A percentile compares a stretch with the other conserved stretches of the same genome.
phyloP scores from a whole-genome alignment of 2,888 invertebrate genomes.

The Mycogona germanica region DNA sequence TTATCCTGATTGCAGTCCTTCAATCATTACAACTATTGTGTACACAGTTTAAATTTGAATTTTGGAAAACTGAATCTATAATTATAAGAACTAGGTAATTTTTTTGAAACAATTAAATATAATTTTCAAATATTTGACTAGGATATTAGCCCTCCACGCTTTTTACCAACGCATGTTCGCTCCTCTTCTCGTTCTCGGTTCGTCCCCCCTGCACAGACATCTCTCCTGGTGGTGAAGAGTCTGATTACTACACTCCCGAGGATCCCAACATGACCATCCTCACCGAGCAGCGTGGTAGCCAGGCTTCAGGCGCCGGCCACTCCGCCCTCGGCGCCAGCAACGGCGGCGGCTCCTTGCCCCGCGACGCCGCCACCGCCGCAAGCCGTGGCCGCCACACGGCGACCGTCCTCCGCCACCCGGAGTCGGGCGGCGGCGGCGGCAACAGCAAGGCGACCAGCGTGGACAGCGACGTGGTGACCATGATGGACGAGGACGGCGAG shows the following conservation, averaged over 20 bases:
- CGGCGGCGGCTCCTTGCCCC: constrained; percentile 7
- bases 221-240: constrained; percentile 25
- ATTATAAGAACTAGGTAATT: too few relatives aligned
- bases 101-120: too few relatives aligned
- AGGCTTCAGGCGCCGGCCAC: too few relatives aligned
- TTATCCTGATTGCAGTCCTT: too few relatives aligned
- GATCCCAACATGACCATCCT: constrained; percentile 25
- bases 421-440: background rate
- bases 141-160: background rate
- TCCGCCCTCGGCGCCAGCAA: background rate
- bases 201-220: constrained; percentile 18
- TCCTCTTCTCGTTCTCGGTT: too few relatives aligned
- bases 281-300: constrained; percentile 21
- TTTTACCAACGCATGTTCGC: background rate
- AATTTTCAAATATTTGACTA: background rate
- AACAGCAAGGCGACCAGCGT: background rate
- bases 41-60: too few relatives aligned
- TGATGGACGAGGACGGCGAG: constrained; percentile 1
- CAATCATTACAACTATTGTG: too few relatives aligned
- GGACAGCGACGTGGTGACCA: background rate
- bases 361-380: background rate
- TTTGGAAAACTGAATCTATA: too few relatives aligned
- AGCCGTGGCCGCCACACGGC: constrained; percentile 4
- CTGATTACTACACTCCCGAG: constrained; percentile 26
- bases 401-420: too few relatives aligned